Base-by-base conservation (phyloP, 2,888 invertebrate species). In the Meiosimyza decipiens region DNA sequence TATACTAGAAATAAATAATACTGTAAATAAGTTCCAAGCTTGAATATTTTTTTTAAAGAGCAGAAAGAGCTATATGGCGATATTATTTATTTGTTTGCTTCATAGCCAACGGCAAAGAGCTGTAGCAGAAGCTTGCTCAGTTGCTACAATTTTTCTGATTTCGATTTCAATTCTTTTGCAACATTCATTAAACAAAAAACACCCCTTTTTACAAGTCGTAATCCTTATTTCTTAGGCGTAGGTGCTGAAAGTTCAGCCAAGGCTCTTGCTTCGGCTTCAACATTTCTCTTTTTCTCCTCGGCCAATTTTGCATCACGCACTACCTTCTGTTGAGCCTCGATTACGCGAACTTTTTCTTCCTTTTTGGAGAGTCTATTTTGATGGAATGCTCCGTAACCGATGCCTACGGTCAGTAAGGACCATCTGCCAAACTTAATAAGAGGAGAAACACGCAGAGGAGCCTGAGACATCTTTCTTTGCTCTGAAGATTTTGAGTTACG, bases 401-500 rank as follows among this genome's bases (percentile, higher is more conserved):
- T 88, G 49, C 95, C 95, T 0, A 90, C 88, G 0, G 90, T 84
- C 4, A 96, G 89, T 82, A 95, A 89, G 71, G 92, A 92, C 95
- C 95, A 96, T 83, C 96, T 90, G 73, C 92, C 92, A 82, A 95
- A 94, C 90, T 92, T 93, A 84, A 95, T 95, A 72, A 94, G 87
- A 68, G 95, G 95, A 67, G 95, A 94, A 78, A 95, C 94, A 83
- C 92, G 90, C 77, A 94, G 91, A 79, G 95, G 94, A 81, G 93
- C 82, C 80, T 85, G 85, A 75, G 86, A 85, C 85, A 85, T 85
- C 76, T 78, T 79, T 76, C 6, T 11, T 74, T 65, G 16, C 9
- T 9, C 9, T 40, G 6, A 40, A 40, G 40, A 40, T 40, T 40
- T 40, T 40, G 9, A 74, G 81, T 84, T 84, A 84, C 84, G 84